Base-by-base conservation (phyloP, 2,797 vertebrate genomes). In the Sebastes oblongus region DNA sequence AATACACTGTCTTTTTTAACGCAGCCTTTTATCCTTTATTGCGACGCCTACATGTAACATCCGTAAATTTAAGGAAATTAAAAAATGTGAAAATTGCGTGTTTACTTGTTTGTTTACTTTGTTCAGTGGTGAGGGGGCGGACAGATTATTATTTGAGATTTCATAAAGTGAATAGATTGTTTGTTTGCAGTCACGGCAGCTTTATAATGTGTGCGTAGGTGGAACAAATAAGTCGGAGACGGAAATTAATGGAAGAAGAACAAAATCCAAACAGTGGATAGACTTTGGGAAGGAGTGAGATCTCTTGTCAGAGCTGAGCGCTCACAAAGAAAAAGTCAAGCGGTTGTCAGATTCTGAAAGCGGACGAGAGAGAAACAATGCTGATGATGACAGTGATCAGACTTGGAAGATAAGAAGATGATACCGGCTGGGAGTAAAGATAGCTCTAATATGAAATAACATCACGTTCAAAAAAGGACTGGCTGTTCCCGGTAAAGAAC, bases 151-250 rank as follows among this genome's bases (percentile, higher is more conserved):
- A 86, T 92, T 92, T 84, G 54, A 73, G 72, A 83, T 88, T 92
- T 80, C 66, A 88, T 72, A 78, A 85, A 81, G 52, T 32, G 36
- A 92, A 85, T 39, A 77, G 66, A 81, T 82, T 76, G 69, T 36
- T 71, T 87, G 62, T 85, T 75, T 80, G 73, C 58, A 70, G 72
- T 77, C 62, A 80, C 5, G 10, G 82, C 80, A 72, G 88, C 78
- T 85, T 92, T 39, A 86, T 86, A 86, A 83, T 90, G 82, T 62
- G 61, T 68, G 78, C 68, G 88, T 90, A 87, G 91, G 92, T 86
- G 89, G 88, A 86, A 88, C 73, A 89, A 92, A 93, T 82, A 92
- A 91, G 87, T 91, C 87, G 77, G 82, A 84, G 76, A 81, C n/a
- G 64, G 65, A 90, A 92, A 91, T 81, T 72, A 87, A 91, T 66